Conservation (phyloP, 2,888 invertebrate genomes). For the Dascillus cervinus region DNA sequence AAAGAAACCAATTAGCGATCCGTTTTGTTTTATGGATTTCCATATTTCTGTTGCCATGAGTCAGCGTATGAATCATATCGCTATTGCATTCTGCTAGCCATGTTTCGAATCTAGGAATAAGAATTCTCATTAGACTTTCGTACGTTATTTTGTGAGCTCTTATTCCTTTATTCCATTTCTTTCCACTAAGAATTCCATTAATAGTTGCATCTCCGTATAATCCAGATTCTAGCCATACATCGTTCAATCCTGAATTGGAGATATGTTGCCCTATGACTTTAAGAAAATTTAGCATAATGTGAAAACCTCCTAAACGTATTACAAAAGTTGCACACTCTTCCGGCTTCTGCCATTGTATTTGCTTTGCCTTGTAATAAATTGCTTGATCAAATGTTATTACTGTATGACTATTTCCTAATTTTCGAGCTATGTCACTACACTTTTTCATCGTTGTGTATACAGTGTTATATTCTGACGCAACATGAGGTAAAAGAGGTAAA, state of each 20-base stretch:
- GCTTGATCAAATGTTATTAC: conserved; percentile 16
- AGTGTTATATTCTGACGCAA: conserved; percentile 14
- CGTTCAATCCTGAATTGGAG: conserved; percentile 7
- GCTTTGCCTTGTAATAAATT: conserved; percentile 17
- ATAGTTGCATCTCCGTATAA: conserved; percentile 11
- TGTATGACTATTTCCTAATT: conserved; percentile 7
- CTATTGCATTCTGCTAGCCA: conserved; percentile 14
- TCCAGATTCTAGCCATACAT: conserved; percentile 18
- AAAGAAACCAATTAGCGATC: too few species aligned
- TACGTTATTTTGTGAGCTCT: conserved; percentile 18
- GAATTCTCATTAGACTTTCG: conserved; percentile 13
- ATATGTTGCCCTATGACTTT: conserved; percentile 17
- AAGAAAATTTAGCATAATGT: conserved; percentile 16
- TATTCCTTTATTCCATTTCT: conserved; percentile 13
- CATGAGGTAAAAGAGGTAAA: conserved; percentile 3
- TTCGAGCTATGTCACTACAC: conserved; percentile 9
- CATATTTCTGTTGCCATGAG: background rate
- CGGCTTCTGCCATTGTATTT: conserved; percentile 13
- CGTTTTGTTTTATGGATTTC: too few species aligned
- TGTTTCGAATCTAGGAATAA: conserved; percentile 7
- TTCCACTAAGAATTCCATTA: conserved; percentile 8
- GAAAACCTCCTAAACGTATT: conserved; percentile 15
- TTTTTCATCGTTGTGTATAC: conserved; percentile 11
- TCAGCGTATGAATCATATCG: conserved; percentile 6
- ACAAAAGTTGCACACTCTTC: conserved; percentile 7